Evolutionary conservation across 1,140 invertebrate species (phyloP).

Genomic region (Homalodisca vitripennis): DNA sequence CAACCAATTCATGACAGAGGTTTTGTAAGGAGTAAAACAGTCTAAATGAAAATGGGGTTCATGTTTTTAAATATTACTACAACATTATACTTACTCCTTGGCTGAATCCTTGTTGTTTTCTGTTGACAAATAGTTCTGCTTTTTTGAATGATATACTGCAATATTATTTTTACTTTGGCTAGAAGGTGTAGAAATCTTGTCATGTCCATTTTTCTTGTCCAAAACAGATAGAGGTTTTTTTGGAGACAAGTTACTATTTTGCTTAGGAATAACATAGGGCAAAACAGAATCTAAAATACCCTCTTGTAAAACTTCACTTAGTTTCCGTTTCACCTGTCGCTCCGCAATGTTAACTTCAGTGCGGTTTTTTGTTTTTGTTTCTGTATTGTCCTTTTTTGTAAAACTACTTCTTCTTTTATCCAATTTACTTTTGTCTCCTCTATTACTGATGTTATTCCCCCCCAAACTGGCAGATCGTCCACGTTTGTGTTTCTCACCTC

Average conservation of each 20-base stretch:
- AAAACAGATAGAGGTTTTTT: slow-evolving; percentile 28
- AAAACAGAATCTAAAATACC: slow-evolving; percentile 75
- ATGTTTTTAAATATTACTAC: no score
- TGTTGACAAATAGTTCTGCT: slow-evolving; percentile 12
- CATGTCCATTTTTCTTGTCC: slow-evolving; percentile 26
- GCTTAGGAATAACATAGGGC: slow-evolving; percentile 62
- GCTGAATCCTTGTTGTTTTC: slow-evolving; percentile 25
- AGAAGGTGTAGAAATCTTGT: slow-evolving; percentile 8
- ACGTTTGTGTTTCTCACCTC: slow-evolving; percentile 37
- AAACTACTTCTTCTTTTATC: slow-evolving; percentile 29
- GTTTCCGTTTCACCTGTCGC: slow-evolving; percentile 51
- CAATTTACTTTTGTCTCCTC: slow-evolving; percentile 34
- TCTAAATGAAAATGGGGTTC: no score
- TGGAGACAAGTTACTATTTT: slow-evolving; percentile 34
- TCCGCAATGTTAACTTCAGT: slow-evolving; percentile 32
- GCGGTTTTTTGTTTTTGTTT: slow-evolving; percentile 22
- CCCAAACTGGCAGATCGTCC: slow-evolving; percentile 24
- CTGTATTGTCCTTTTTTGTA: slow-evolving; percentile 11
- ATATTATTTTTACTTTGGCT: slow-evolving; percentile 28
- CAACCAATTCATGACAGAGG: no score
- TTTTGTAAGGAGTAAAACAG: no score
- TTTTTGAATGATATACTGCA: slow-evolving; percentile 19
- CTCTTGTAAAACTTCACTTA: slow-evolving; percentile 68
- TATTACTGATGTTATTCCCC: slow-evolving; percentile 34
- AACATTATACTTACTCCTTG: slow-evolving; percentile 35